Evolutionary conservation across 1,140 invertebrate species (phyloP), one percentile per base, ranked within the genome.

Genomic region (Elymnias hypermnestra): DNA sequence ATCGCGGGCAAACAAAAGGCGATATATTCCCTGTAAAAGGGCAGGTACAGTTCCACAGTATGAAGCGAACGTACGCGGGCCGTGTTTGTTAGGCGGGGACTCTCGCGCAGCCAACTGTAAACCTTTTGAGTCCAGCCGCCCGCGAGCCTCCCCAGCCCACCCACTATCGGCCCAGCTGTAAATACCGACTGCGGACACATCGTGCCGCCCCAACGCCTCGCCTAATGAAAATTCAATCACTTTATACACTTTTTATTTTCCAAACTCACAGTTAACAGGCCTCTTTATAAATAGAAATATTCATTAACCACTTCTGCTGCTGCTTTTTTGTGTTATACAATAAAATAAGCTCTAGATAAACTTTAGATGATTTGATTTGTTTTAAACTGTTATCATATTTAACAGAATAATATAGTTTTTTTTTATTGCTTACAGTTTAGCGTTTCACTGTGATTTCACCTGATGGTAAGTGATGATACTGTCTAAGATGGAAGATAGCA

Each of bases 181-280:
- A 72, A 79, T 72, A 75, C 61, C 58, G 60, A 55, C 59, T 63
- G 70, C 65, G 65, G 65, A 77, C 62, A 72, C 66, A 57, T 47
- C 73, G 77, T 78, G 65, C 77, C 77, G 77, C 77, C 69, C 75
- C 73, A 74, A 76, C 74, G 75, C 77, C 68, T 76, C 70, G 52
- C 60, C 73, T 84, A 81, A 82, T 84, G 79, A 84, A 82, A 84
- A 78, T 76, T 75, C 68, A 57, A 79, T 81, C 69, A 75, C 59
- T 76, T 66, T 73, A 70, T 67, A 75, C 71, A 70, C 67, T 73
- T 75, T 78, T 72, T 72, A 51, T 59, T 72, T 64, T 59, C 46
- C 59, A 53, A 56, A 54, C 60, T 53, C 43, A 39, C 68, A 61
- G 59, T 51, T 62, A 71, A 71, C 58, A 49, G 47, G 53, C 53